Evolutionary conservation across 2,888 invertebrate species (phyloP), one percentile per base, ranked within the genome.

Genomic region (Drosophila paranaensis): DNA sequence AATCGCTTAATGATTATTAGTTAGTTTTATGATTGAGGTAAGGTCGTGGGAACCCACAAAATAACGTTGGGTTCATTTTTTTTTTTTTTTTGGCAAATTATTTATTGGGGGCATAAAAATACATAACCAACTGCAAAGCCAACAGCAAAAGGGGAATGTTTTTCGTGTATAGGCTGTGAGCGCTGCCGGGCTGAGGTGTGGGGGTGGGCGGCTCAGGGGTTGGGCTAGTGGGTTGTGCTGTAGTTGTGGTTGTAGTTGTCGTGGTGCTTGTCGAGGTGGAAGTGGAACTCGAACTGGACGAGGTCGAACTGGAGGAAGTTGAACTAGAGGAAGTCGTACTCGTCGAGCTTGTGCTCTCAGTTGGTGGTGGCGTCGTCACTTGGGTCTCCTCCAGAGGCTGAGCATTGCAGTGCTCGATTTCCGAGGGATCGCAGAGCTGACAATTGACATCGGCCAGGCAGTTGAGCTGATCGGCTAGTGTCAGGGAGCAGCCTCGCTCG

Each of bases 371-470:
- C 6, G 74, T 78, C 1, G 60, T 61, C 11, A n/a, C 43, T 10
- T n/a, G 27, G 9, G 2, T 20, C 10, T 39, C 76, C 20, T 43
- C 55, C 0, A 82, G 6, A 16, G 54, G 27, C 43, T 71, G 80
- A 58, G 58, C 13, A 54, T 83, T 83, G 60, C 82, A 85, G 8
- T 61, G 50, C 0, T 46, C 2, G 1, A 67, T 51, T 25, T 77
- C 71, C 5, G 57, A 37, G 0, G 82, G 86, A 64, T 83, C 86
- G 25, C 82, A 85, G 16, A 88, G 74, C 14, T 77, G 62, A 11
- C 82, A 82, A 25, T 82, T 77, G n/a, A 27, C 43, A 54, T 71
- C 48, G n/a, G 63, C 35, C 13, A 79, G 53, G 43, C 82, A 82
- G 10, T 54, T 43, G 1, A 48, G 45, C 16, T 82, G 82, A 25